Base-by-base conservation (phyloP, 30 jellyfish, hydroid and myxozoan species). In the Hydractinia echinata region DNA sequence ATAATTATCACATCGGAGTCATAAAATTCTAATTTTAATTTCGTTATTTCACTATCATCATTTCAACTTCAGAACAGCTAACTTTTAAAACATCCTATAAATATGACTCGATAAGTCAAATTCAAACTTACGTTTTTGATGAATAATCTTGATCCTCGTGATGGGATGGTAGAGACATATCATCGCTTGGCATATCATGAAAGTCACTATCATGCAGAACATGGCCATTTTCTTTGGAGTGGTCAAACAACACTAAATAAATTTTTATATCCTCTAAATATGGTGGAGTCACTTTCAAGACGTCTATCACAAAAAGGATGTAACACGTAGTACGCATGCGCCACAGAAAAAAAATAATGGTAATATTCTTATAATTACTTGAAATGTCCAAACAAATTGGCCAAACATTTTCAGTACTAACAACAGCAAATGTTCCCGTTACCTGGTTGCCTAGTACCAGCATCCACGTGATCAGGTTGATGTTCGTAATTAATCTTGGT, bases 381-480 rank as follows among this genome's bases (percentile, higher is more conserved):
- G 44, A 30, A 30, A 30, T 1, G 44, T 30, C 44, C 44, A 30
- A 30, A 30, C 44, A 30, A 30, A 30, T 2, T 30, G 44, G 44
- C 44, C 44, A 2, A 30, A 30, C 44, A 30, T 30, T 30, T 30
- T 30, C 1, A 30, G 44, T 30, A 30, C 2, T 30, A n/a, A 30
- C 44, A 30, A 30, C 44, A 30, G 2, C 44, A 30, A 30, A 64
- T n/a, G 16, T 6, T n/a, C 19, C 74, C 74, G 19, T 4, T 44
- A 64, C 16, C 19, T n/a, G 19, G 74, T 9, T 8, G 18, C 19
- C 84, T 11, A 14, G 76, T 51, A 8, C 64, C 84, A 19, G 39
- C 19, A 39, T 76, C 84, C 8, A 10, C 20, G 76, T 76, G 73
- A 76, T 76, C 84, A 44, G 13, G 44, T 76, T 76, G 51, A 20